Evolutionary conservation across 2,888 invertebrate genomes (phyloP), one percentile per base, ranked within the genome.

Genomic region (Pyrgus malvae): DNA sequence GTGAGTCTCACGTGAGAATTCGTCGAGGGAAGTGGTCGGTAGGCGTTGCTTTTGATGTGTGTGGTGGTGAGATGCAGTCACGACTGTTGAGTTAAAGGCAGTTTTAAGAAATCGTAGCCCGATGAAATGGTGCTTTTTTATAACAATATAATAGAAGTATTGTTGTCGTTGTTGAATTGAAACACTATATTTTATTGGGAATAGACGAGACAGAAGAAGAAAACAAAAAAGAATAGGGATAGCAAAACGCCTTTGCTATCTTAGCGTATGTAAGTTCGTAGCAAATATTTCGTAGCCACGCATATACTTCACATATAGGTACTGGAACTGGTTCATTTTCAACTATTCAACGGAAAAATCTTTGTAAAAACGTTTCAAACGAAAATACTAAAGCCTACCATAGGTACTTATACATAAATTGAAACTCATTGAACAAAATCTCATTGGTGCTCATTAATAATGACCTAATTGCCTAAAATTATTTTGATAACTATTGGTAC

Each of bases 31-130:
- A 78, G 77, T 72, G 72, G 66, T 69, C 65, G 66, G 79, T 79
- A 84, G 86, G 86, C 85, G 86, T 82, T 82, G 66, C 84, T 79
- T 74, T 76, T 70, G 68, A 72, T 75, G 74, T 73, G 69, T 70
- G 73, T 72, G 58, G 61, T 62, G 65, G 68, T 68, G 66, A 59
- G 63, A 73, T 65, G 70, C 68, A 76, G 76, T 78, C 81, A 80
- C 80, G 83, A 80, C 64, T 74, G 69, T 68, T 71, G 63, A 8
- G 51, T 38, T 38, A 63, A 45, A 29, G 45, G 25, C 29, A 53
- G 37, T 45, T 49, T 45, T 25, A 7, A n/a, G 23, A 23, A 53
- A 37, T 38, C 14, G 16, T 59, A 55, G 40, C 46, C 53, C 37
- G 51, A 58, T 58, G 58, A 44, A 55, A 68, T 70, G 68, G 57